Conservation (phyloP, 2,113 vertebrate species). For the Eublepharis macularius region DNA sequence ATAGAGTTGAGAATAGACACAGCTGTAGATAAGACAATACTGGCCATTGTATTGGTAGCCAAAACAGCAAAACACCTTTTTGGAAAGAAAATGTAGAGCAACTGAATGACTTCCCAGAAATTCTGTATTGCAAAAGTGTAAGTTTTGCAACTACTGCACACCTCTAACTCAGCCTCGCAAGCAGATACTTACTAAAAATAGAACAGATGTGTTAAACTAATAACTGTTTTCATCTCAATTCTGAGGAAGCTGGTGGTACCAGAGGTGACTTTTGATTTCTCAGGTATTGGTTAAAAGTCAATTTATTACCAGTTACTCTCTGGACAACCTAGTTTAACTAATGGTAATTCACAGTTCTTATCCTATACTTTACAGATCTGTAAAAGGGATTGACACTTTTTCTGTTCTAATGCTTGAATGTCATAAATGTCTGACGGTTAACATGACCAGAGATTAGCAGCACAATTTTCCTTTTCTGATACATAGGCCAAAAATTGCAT, state of each 20-base stretch:
- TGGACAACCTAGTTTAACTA: constrained; percentile 3
- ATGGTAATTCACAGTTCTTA: background rate
- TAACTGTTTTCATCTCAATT: constrained; percentile 35
- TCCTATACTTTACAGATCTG: constrained; percentile 31
- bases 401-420: background rate
- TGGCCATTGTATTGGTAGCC: background rate
- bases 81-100: constrained; percentile 45
- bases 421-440: background rate
- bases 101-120: constrained; percentile 31
- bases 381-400: background rate
- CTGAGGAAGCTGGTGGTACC: constrained; percentile 59
- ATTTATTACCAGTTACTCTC: constrained; percentile 47
- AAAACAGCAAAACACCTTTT: background rate
- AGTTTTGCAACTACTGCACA: constrained; percentile 30
- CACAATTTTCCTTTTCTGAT: background rate
- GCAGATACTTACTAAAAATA: constrained; percentile 6
- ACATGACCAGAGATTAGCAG: background rate
- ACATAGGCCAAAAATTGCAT: accelerated
- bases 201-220: constrained; percentile 9
- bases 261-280: constrained; percentile 65
- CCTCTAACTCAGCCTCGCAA: constrained; percentile 19
- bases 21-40: background rate
- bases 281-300: constrained; percentile 65
- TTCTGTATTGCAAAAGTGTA: constrained; percentile 15
- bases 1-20: background rate